Evolutionary conservation across 2,113 vertebrate species (phyloP).

Genomic region (Hippotragus niger): DNA sequence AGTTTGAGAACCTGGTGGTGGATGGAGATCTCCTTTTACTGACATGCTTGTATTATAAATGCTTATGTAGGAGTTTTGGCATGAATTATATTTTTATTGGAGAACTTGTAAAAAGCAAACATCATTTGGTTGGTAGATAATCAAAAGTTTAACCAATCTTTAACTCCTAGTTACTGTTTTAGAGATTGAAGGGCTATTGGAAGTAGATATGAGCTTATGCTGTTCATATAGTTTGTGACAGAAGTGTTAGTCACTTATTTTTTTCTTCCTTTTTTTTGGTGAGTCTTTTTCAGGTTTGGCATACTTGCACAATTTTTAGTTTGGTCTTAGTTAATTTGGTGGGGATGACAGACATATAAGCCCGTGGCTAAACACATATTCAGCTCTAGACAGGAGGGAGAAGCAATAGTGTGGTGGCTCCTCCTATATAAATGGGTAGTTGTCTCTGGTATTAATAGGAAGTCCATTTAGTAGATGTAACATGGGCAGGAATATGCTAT

Average conservation of each 20-base stretch:
- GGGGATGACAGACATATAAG: background rate
- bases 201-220: background rate
- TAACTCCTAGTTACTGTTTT: background rate
- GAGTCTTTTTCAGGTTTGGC: background rate
- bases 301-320: conserved; percentile 3
- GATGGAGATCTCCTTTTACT: background rate
- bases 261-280: background rate
- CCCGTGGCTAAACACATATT: background rate
- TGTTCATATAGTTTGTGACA: background rate
- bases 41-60: background rate
- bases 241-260: background rate
- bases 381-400: background rate
- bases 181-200: background rate
- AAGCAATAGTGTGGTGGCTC: background rate
- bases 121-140: background rate
- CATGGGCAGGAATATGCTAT: background rate
- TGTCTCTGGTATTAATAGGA: background rate
- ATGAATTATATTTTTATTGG: background rate
- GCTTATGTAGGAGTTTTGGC: background rate
- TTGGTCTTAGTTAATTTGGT: background rate
- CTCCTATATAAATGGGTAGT: background rate
- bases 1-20: background rate
- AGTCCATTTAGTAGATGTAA: background rate
- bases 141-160: background rate
- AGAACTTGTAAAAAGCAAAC: background rate